These are phyloP conservation scores for Apamea crenata DNA, from an alignment of 2,888 invertebrate genomes.

Conservation along the genomic window DNA sequence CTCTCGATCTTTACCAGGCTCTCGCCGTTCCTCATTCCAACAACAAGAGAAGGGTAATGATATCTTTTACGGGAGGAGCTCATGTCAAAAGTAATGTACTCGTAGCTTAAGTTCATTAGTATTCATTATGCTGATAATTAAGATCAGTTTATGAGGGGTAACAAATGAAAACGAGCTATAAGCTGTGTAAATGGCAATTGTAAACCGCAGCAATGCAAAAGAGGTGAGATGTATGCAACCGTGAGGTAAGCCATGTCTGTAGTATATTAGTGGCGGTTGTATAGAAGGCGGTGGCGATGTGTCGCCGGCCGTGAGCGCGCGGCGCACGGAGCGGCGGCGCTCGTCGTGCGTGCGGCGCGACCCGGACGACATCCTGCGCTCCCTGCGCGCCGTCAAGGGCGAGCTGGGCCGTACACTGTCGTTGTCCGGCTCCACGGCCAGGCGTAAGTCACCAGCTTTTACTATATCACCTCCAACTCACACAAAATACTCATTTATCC, in stretches of 20 bases:
- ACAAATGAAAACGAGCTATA: conserved; percentile 4
- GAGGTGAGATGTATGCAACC: not conserved
- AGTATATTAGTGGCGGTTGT: conserved; percentile 68
- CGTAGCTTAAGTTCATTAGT: conserved; percentile 4
- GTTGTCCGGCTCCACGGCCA: conserved; percentile 92
- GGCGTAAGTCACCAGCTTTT: conserved; percentile 91
- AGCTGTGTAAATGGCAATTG: conserved; percentile 6
- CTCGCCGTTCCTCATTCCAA: conserved; percentile 96
- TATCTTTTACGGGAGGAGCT: conserved; percentile 40
- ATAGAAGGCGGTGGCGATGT: conserved; percentile 77
- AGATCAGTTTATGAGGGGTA: not conserved
- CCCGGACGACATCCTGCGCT: conserved; percentile 95
- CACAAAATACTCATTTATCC: conserved; percentile 31
- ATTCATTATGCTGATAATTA: conserved; percentile 1
- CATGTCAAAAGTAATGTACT: not conserved
- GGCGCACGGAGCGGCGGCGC: conserved; percentile 92
- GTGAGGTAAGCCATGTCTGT: conserved; percentile 34
- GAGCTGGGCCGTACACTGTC: conserved; percentile 96
- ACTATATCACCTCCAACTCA: conserved; percentile 20
- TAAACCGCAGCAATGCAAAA: conserved; percentile 7
- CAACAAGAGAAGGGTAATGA: conserved; percentile 91
- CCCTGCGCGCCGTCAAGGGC: conserved; percentile 95
- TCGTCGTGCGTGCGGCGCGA: conserved; percentile 95
- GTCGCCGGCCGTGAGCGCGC: conserved; percentile 76
- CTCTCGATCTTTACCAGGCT: conserved; percentile 96